Evolutionary conservation across 2,888 invertebrate species (phyloP).

Genomic region (Dasypolia templi): DNA sequence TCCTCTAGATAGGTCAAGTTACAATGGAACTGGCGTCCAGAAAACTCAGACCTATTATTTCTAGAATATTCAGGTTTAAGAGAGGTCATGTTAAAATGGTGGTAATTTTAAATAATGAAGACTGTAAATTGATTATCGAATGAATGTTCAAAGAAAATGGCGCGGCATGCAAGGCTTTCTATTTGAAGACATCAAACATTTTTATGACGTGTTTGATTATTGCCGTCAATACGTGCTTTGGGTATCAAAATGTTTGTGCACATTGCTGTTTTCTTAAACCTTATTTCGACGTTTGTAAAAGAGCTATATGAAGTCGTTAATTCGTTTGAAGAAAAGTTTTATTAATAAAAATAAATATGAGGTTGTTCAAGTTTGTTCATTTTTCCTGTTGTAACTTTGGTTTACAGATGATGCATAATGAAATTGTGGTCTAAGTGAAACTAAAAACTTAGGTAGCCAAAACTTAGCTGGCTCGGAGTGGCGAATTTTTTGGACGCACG

Average conservation of each 20-base stretch:
- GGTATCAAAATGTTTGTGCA: conserved; percentile 36
- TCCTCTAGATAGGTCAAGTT: conserved; percentile 32
- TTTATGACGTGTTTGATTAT: conserved; percentile 46
- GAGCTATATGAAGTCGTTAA: not conserved
- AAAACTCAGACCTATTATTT: conserved; percentile 20
- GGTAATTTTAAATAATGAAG: conserved; percentile 35
- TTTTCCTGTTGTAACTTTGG: not conserved
- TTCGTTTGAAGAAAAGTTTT: conserved; percentile 8
- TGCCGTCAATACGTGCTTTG: conserved; percentile 39
- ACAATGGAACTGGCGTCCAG: conserved; percentile 30
- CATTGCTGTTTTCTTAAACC: conserved; percentile 6
- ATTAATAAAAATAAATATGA: not conserved
- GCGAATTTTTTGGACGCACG: not conserved
- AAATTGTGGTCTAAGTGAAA: too few relatives aligned
- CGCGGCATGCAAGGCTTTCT: conserved; percentile 50
- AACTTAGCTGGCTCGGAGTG: not conserved
- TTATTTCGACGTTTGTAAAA: conserved; percentile 12
- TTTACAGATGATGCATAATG: not conserved
- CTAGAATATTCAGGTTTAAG: not conserved
- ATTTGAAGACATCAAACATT: conserved; percentile 55
- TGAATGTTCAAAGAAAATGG: conserved; percentile 49
- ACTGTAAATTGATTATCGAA: conserved; percentile 57
- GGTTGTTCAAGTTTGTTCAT: not conserved
- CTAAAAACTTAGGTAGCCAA: not conserved
- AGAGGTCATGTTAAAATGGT: conserved; percentile 28